A percentile compares a stretch with the other conserved stretches of the same genome.
These are phyloP conservation scores for Lepeophtheirus nordmannii DNA, from an alignment of 2,888 invertebrate species.

Conservation along the genomic window DNA sequence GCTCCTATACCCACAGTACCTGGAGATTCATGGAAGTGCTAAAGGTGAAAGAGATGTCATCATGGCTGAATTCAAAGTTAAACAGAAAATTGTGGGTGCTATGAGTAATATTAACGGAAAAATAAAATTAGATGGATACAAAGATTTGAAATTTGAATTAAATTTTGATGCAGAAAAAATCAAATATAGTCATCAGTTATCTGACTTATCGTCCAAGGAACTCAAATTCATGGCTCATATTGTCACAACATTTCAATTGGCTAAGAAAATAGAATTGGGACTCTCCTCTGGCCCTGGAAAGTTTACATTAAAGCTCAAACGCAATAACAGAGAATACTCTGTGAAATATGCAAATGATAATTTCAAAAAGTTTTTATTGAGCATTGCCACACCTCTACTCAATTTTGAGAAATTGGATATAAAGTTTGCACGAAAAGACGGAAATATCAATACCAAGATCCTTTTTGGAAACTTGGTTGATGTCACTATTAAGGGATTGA, in stretches of 20 bases:
- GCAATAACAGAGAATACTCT: background rate
- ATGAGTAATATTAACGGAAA: background rate
- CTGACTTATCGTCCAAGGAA: background rate
- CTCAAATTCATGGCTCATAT: background rate
- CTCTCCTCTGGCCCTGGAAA: background rate
- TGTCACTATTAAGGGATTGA: slow-evolving; percentile 2
- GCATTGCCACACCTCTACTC: background rate
- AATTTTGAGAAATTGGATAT: background rate
- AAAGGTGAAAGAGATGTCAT: background rate
- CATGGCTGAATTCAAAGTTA: background rate
- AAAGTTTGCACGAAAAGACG: slow-evolving; percentile 4
- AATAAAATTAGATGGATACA: background rate
- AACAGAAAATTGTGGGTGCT: background rate
- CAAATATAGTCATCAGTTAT: background rate
- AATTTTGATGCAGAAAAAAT: background rate
- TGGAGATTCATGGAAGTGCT: background rate
- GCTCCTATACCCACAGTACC: background rate
- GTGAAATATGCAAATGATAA: background rate
- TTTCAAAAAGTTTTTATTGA: background rate
- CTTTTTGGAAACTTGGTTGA: slow-evolving; percentile 3
- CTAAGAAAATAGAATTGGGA: background rate
- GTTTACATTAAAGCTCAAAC: background rate
- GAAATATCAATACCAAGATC: background rate
- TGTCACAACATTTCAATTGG: background rate
- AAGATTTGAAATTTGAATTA: background rate